Percentiles rank a stretch among this genome's conserved stretches.
phyloP scores from a whole-genome alignment of 2,888 invertebrate genomes.

The Capitulum mitella region DNA sequence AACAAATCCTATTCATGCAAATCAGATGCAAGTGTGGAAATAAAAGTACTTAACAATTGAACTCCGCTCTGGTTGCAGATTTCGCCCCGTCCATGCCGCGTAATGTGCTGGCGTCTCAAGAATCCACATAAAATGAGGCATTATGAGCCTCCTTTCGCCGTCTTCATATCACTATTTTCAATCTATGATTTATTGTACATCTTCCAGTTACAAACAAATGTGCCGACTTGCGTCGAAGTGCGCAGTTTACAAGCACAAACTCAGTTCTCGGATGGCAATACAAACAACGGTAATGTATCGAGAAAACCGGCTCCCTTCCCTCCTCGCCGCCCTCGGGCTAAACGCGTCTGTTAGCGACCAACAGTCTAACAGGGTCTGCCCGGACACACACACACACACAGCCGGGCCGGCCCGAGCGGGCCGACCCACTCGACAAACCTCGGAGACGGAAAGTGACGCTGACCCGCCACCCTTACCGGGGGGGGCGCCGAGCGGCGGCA shows the following conservation, averaged over 20 bases:
- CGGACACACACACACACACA: background rate
- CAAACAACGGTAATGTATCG: background rate
- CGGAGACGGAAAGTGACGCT: background rate
- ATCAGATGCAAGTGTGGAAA: no score
- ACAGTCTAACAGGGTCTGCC: background rate
- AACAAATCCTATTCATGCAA: no score
- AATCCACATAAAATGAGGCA: no score
- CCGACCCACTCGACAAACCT: background rate
- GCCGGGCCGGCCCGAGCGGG: background rate
- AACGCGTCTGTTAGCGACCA: background rate
- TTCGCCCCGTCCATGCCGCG: no score
- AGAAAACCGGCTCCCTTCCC: background rate
- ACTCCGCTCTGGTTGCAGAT: no score
- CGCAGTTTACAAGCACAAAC: background rate
- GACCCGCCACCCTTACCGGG: background rate
- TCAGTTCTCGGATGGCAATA: background rate
- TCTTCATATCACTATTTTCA: no score
- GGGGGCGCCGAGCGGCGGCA: background rate
- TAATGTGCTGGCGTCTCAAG: no score
- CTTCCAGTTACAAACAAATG: slow-evolving; percentile 14
- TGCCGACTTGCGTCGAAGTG: no score
- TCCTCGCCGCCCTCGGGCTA: background rate
- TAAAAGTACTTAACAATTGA: no score
- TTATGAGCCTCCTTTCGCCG: no score
- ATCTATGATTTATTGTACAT: background rate